Evolutionary conservation across 2,113 vertebrate species (phyloP), one percentile per base, ranked within the genome.

Genomic region (Mustelus asterias): DNA sequence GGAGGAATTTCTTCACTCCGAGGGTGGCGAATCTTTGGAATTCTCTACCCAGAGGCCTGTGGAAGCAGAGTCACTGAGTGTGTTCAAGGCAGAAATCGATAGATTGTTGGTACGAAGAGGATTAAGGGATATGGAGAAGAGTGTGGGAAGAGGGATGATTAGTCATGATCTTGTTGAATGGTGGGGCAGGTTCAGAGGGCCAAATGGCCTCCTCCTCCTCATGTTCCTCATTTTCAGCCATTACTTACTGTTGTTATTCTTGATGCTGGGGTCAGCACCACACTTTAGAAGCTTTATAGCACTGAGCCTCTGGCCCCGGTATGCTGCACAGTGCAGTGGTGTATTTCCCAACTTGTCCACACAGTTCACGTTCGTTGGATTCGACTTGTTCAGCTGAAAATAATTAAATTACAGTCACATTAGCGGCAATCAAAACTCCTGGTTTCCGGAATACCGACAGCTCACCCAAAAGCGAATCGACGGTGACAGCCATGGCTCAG

Each of bases 271-370:
- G 96, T 97, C 97, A 96, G 98, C 99, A 96, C 98, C 98, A 96
- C 96, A 98, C 97, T 97, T 98, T 0, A 99, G 98, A 96, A 99
- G 98, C 86, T 98, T 98, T 96, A 98, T 83, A 70, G 98, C 97
- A 97, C 98, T 99, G 37, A 98, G 98, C 96, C 98, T 98, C 96
- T 99, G 98, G 96, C 98, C 98, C 96, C 99, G 98, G 97, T 99
- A 98, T 1, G 98, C 98, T 26, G 98, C 98, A 96, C 98, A 98
- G 96, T 99, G 99, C 96, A 99, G 97, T 0, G 99, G 98, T 0
- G 98, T 99, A 76, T 99, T 99, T 92, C 99, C 98, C 97, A 98
- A 97, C 37, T 97, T 97, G 97, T 99, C 99, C 29, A 97, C 98
- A 96, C 99, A 99, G 96, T 99, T 98, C 95, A 99, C 97, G 96